These are phyloP conservation scores for Oreohelix idahoensis DNA, from an alignment of 1,140 invertebrate species.

Conservation along the genomic window DNA sequence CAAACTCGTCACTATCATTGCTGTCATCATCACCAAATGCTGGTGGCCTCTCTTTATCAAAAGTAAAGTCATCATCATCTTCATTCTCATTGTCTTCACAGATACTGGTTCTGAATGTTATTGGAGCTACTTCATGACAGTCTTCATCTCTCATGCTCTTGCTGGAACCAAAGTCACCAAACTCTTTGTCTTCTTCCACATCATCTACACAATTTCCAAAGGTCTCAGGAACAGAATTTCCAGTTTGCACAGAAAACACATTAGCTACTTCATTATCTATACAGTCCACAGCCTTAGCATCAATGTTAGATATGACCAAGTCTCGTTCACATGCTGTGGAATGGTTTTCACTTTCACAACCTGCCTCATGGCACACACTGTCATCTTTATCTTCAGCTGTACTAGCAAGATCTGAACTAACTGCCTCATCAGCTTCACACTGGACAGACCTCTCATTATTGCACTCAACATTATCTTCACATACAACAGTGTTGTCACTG, in stretches of 20 bases:
- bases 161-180: slow-evolving; percentile 1
- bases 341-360: too few relatives aligned
- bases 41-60: not conserved
- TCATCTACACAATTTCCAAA: not conserved
- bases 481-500: not conserved
- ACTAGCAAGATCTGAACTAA: not conserved
- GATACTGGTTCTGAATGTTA: slow-evolving; percentile 23
- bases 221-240: not conserved
- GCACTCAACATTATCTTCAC: not conserved
- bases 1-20: not conserved
- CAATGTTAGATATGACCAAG: not conserved
- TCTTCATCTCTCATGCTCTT: not conserved
- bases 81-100: slow-evolving; percentile 7
- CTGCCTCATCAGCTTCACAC: not conserved
- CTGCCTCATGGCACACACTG: not conserved
- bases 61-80: slow-evolving; percentile 17
- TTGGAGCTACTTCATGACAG: slow-evolving; percentile 15
- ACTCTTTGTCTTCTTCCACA: slow-evolving; percentile 32
- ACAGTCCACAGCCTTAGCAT: not conserved
- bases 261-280: not conserved
- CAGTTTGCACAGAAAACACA: not conserved
- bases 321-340: not conserved
- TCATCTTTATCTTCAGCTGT: not conserved
- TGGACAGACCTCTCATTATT: not conserved
- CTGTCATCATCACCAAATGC: not conserved